Evolutionary conservation across 2,888 invertebrate species (phyloP), one percentile per base, ranked within the genome.

Genomic region (Hybos culiciformis): DNA sequence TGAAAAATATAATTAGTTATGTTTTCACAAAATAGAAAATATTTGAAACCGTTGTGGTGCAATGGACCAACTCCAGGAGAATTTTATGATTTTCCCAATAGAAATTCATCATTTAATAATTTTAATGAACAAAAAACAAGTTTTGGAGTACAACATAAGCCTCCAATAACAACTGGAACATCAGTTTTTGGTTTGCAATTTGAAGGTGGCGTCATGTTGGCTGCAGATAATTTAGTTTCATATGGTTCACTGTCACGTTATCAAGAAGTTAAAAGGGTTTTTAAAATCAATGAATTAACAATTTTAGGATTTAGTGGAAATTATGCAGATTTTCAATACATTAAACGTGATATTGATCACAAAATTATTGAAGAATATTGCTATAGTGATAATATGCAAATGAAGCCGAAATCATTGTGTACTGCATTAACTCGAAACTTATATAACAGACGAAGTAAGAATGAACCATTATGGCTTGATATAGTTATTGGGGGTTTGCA

Each of bases 381-480:
- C 59, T 70, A 84, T 20, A 86, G 91, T 53, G 94, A 96, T 66
- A 87, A 87, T 4, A 82, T 91, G 43, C 73, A 74, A 42, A 70
- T 94, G 59, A 91, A 92, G 60, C 94, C 98, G 0, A 83, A 81
- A 53, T 84, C 93, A 0, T 68, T 98, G 34, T 83, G 92, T 64
- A 88, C 85, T 57, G 98, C 94, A 94, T 68, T 98, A 48, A 97
- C 96, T 0, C 72, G 96, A 42, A 80, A 97, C 4, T 71, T 97
- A 54, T 99, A 98, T 70, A 88, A 90, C 64, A 79, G 88, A 54
- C 76, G 87, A 17, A 83, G 84, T 53, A 85, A 85, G 60, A 84
- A 96, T 70, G 88, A 97, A 63, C 98, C 98, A 1, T 70, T 98
- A 42, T 98, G 96, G 94, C 90, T 86, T 62, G 92, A 86, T 55